phyloP scores from a whole-genome alignment of 2,113 vertebrate species.

The Stegastes partitus region DNA sequence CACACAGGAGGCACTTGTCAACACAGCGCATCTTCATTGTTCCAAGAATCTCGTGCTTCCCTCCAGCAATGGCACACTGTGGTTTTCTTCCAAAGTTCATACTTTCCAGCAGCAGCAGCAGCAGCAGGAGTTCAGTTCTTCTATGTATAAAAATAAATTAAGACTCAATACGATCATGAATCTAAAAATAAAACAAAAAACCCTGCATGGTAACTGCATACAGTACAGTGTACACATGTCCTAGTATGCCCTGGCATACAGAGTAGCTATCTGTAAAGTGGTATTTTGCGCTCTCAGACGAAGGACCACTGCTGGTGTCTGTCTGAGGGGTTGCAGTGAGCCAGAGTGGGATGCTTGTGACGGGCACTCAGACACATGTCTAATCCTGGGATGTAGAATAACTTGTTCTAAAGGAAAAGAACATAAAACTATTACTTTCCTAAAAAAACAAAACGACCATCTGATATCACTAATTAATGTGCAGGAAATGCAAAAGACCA shows the following conservation, averaged over 20 bases:
- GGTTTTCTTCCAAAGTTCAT: conserved; percentile 56
- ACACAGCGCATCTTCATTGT: conserved; percentile 32
- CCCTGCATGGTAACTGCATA: conserved; percentile 33
- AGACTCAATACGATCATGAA: conserved; percentile 62
- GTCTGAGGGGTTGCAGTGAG: conserved; percentile 89
- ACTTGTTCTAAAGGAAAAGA: conserved; percentile 86
- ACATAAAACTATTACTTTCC: conserved; percentile 20
- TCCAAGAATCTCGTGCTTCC: conserved; percentile 30
- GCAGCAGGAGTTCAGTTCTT: conserved; percentile 71
- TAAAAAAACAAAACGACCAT: background rate
- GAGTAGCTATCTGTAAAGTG: conserved; percentile 41
- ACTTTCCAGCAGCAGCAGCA: conserved; percentile 78
- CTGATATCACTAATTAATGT: conserved; percentile 17
- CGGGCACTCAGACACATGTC: conserved; percentile 92
- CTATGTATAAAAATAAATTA: conserved; percentile 84
- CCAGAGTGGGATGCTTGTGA: conserved; percentile 87
- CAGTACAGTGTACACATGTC: conserved; percentile 27
- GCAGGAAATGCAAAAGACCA: conserved; percentile 20
- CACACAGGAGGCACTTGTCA: conserved; percentile 50
- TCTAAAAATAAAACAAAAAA: conserved; percentile 55
- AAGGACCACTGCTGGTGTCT: conserved; percentile 94
- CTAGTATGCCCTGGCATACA: conserved; percentile 48
- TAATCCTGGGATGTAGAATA: conserved; percentile 86
- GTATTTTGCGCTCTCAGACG: conserved; percentile 49
- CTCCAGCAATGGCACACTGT: conserved; percentile 44